A percentile compares a stretch with the other conserved stretches of the same genome.
These are phyloP conservation scores for Indri indri DNA, from an alignment of 2,113 vertebrate genomes.

Conservation along the genomic window DNA sequence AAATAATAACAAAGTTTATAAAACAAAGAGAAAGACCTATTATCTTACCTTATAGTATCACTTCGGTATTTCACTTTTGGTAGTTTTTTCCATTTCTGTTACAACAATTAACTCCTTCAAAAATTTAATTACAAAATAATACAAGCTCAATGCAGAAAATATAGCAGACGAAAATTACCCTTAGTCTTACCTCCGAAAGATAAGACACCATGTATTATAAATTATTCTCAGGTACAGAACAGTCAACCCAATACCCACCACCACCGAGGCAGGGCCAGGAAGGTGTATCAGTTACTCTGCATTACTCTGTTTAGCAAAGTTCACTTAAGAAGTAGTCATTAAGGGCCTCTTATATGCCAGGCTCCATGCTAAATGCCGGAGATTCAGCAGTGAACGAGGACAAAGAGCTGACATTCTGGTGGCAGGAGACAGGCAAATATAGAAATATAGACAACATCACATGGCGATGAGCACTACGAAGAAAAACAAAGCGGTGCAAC, in stretches of 20 bases:
- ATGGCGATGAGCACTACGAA: not conserved
- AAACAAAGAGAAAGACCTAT: not conserved
- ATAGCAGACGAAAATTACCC: not conserved
- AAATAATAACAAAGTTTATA: not conserved
- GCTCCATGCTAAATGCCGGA: not conserved
- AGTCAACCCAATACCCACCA: fast-evolving
- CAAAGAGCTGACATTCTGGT: not conserved
- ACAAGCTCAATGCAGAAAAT: not conserved
- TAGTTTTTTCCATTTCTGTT: not conserved
- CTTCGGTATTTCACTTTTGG: not conserved
- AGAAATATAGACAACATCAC: fast-evolving
- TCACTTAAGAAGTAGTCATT: not conserved
- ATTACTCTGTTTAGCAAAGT: not conserved
- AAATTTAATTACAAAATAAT: not conserved
- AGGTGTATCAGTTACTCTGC: not conserved
- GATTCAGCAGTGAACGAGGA: not conserved
- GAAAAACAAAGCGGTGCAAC: not conserved
- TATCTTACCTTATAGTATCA: not conserved
- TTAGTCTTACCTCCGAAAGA: not conserved
- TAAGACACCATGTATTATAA: not conserved
- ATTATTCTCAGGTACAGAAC: not conserved
- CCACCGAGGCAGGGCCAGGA: not conserved
- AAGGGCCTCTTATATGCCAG: not conserved
- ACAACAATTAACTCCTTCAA: not conserved
- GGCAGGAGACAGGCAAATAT: not conserved